Evolutionary conservation across 2,888 invertebrate genomes (phyloP), one percentile per base, ranked within the genome.

Genomic region (Scrobipalpa costella): DNA sequence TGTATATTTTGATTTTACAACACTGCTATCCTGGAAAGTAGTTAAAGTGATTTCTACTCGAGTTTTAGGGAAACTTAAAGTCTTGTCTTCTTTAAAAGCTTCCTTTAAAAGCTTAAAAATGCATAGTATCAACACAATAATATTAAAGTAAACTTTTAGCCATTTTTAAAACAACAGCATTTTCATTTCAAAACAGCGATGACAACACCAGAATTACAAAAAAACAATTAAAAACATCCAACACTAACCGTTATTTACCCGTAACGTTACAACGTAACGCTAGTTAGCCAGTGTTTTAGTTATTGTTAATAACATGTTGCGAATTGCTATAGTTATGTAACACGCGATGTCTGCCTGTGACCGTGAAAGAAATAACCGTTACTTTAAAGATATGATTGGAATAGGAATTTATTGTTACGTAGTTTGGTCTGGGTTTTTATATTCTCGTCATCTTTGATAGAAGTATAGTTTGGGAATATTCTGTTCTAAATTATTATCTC

Each of bases 311-410:
- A 33, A 55, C 9, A 34, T 15, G n/a, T 15, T 55, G 50, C 13
- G 44, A 49, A 27, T 44, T 9, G 58, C 36, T 40, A 40, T 63
- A 38, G 71, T 78, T 80, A 77, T 73, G 75, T 78, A 70, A 79
- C 76, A 75, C 84, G 85, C 84, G 76, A 85, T 76, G 70, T 61
- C 52, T 65, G 0, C 69, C 73, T 70, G 63, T 71, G 75, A 73
- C 83, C 84, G 82, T 82, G 78, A 80, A 76, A 36, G 21, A 15
- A n/a, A 0, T 76, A 81, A 78, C 81, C 75, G 82, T 73, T 71
- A 61, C 27, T 59, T 38, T 15, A 36, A 58, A 27, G 15, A n/a
- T n/a, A 11, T 27, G 27, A 27, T 27, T 3, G 27, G 27, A 27
- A 57, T 59, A 13, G 36, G 17, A 33, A 8, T 44, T 44, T 44